Percentiles rank a stretch among this genome's conserved stretches.
These are phyloP conservation scores for Trichomycterus rosablanca DNA, from an alignment of 2,113 vertebrate genomes.

Conservation along the genomic window DNA sequence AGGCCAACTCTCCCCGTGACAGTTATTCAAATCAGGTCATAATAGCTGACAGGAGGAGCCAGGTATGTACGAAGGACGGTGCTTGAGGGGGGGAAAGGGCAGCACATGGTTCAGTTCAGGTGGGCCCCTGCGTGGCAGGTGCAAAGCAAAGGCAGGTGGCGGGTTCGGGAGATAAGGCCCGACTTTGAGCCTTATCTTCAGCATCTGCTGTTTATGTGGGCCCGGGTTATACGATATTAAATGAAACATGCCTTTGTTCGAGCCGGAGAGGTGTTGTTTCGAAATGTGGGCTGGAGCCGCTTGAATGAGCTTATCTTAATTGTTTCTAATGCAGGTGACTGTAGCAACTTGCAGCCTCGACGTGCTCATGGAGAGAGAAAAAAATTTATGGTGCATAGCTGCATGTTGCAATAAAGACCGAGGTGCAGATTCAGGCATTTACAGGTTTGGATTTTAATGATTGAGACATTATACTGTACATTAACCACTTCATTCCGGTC, in stretches of 20 bases:
- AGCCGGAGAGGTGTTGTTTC: slow-evolving; percentile 7
- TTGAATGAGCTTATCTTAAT: slow-evolving; percentile 21
- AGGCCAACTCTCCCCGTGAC: slow-evolving; percentile 36
- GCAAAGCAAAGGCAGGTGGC: slow-evolving; percentile 29
- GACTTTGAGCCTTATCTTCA: neutral
- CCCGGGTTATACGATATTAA: neutral
- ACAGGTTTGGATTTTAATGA: no score
- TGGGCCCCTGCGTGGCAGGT: slow-evolving; percentile 13
- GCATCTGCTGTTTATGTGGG: neutral
- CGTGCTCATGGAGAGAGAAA: neutral
- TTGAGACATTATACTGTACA: no score
- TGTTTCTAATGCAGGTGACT: slow-evolving; percentile 1
- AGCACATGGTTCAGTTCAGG: slow-evolving; percentile 20
- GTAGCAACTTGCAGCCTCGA: neutral
- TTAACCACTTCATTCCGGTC: no score
- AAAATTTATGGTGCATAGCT: neutral
- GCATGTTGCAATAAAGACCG: neutral
- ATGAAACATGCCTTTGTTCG: slow-evolving; percentile 1
- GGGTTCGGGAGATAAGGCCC: slow-evolving; percentile 29
- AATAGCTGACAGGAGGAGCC: slow-evolving; percentile 12
- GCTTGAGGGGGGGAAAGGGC: neutral
- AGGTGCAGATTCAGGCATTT: neutral
- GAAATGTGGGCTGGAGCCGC: neutral
- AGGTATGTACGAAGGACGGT: neutral
- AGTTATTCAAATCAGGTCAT: slow-evolving; percentile 54